phyloP scores from a whole-genome alignment of 2,888 invertebrate species.

The Mythimna pallens region DNA sequence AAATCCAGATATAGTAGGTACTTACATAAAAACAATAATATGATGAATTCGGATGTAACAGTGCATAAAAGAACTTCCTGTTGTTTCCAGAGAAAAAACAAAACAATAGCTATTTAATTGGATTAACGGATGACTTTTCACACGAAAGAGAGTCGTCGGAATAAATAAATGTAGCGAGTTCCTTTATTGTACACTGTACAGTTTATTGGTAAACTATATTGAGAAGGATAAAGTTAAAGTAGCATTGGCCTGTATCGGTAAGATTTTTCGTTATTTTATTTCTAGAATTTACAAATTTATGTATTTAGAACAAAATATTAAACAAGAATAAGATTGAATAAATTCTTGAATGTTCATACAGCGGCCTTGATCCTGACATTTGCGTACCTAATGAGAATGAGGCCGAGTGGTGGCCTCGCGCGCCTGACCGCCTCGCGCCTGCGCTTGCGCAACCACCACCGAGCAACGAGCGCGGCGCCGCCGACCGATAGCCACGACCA shows the following conservation, averaged over 20 bases:
- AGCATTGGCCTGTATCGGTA: background rate
- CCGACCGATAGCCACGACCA: constrained; percentile 38
- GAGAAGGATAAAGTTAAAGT: background rate
- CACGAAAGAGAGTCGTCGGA: background rate
- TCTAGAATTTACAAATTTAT: constrained; percentile 1
- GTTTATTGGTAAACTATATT: constrained; percentile 7
- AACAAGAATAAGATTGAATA: constrained; percentile 38
- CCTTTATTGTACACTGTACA: no score
- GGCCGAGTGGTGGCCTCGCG: constrained; percentile 81
- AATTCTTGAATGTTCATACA: constrained; percentile 63
- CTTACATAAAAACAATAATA: background rate
- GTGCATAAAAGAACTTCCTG: constrained; percentile 7
- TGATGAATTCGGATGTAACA: background rate
- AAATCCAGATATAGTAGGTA: no score
- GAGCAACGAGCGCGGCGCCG: constrained; percentile 23
- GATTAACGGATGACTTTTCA: constrained; percentile 20
- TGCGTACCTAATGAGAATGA: constrained; percentile 76
- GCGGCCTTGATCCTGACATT: constrained; percentile 87
- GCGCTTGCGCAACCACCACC: constrained; percentile 75
- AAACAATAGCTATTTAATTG: constrained; percentile 14
- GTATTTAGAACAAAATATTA: constrained; percentile 4
- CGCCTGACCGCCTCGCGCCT: constrained; percentile 57
- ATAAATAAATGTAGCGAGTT: background rate
- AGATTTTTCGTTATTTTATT: background rate
- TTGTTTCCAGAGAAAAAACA: constrained; percentile 8